Evolutionary conservation across 2,113 vertebrate genomes (phyloP), one percentile per base, ranked within the genome.

Genomic region (Uropsilus gracilis): DNA sequence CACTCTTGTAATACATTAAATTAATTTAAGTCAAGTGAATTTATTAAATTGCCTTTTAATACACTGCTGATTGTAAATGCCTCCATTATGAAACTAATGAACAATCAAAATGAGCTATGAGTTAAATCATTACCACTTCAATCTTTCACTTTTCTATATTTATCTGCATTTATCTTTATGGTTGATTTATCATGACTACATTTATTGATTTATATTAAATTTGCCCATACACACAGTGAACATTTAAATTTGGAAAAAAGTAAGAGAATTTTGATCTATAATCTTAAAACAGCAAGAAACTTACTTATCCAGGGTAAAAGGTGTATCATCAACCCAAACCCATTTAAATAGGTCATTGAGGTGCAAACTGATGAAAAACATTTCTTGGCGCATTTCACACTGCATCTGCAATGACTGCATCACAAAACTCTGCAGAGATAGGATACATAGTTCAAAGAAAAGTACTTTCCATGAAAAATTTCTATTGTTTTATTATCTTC

Each of bases 391-490:
- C 26, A 72, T 17, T 24, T 1, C 6, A 26, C 44, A 73, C 11
- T 73, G 55, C 55, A 91, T 26, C 46, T 91, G 72, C 39, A 68
- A 91, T 26, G 82, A 50, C 22, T 48, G 28, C 22, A 5, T 61
- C 61, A 82, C 26, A 59, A 73, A 91, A 61, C 63, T 50, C 89
- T 91, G 89, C 42, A 42, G 12, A 72, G 34, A 88, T n/a, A 86
- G n/a, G 50, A 83, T n/a, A 26, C 28, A 83, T 50, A 63, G 61
- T 72, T 72, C 5, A 72, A 20, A 91, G 73, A 69, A 32, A 22
- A 37, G 4, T 64, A 53, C 12, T 72, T 72, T 30, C 28, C 50
- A 13, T n/a, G 1, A 55, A 22, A 44, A 34, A 66, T 5, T n/a
- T 17, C 34, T 6, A 34, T 34, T 17, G 63, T 6, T 37, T 57